phyloP scores from a whole-genome alignment of 2,888 invertebrate species.

The Ennomos fuscantarius region DNA sequence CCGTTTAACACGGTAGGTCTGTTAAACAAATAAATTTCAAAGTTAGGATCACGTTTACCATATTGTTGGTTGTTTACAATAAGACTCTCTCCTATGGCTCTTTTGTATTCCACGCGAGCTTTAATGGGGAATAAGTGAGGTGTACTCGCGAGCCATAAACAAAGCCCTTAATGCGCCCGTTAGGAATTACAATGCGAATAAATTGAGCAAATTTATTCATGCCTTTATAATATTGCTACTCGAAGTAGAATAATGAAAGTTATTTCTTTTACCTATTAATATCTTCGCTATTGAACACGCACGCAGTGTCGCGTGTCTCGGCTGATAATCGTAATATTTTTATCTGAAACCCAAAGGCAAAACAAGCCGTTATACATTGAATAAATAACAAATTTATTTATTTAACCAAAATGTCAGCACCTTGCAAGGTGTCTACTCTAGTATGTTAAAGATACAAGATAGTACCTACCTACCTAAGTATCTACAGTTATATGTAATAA shows the following conservation, averaged over 20 bases:
- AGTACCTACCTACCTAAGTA: not conserved
- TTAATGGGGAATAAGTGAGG: constrained; percentile 53
- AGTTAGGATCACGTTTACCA: constrained; percentile 73
- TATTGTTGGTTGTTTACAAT: constrained; percentile 66
- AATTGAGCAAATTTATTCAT: constrained; percentile 25
- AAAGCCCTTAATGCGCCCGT: constrained; percentile 30
- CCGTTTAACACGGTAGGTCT: constrained; percentile 60
- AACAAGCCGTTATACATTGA: constrained; percentile 13
- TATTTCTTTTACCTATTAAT: constrained; percentile 20
- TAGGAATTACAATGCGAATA: constrained; percentile 31
- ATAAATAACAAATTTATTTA: constrained; percentile 22
- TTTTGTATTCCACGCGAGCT: constrained; percentile 69
- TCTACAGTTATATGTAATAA: constrained; percentile 8
- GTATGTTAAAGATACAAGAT: constrained; percentile 13
- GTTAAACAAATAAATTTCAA: constrained; percentile 74
- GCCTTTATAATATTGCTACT: constrained; percentile 7
- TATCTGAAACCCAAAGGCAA: constrained; percentile 22
- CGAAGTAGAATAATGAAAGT: constrained; percentile 22
- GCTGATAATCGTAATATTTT: constrained; percentile 19
- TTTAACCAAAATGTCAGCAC: constrained; percentile 16
- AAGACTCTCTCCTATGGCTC: constrained; percentile 59
- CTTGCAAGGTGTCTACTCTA: constrained; percentile 23
- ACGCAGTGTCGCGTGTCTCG: constrained; percentile 27
- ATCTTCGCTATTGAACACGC: constrained; percentile 17
- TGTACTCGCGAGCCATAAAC: constrained; percentile 27